Conservation (phyloP, 1,140 invertebrate species). For the Pachyrhynchus sulphureomaculatus region DNA sequence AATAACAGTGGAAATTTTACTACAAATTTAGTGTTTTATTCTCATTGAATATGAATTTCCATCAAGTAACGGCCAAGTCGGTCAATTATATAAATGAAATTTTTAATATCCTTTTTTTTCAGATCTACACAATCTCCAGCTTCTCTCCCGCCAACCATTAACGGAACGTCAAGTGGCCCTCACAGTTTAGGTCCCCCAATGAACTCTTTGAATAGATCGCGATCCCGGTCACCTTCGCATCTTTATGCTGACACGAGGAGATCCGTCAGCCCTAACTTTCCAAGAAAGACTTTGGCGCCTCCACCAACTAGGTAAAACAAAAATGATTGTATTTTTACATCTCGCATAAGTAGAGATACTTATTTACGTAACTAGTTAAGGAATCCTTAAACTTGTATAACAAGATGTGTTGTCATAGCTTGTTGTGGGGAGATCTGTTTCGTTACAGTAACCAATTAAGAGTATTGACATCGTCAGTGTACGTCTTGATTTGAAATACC, state of each 20-base stretch:
- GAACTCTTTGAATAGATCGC: slow-evolving; percentile 52
- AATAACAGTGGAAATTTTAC: too few species aligned
- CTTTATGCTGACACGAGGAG: slow-evolving; percentile 37
- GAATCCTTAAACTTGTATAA: too few species aligned
- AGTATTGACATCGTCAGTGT: too few species aligned
- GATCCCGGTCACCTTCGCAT: slow-evolving; percentile 49
- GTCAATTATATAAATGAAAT: too few species aligned
- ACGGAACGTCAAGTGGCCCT: slow-evolving; percentile 20
- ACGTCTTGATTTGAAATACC: too few species aligned
- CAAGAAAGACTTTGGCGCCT: slow-evolving; percentile 40
- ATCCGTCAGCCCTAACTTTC: slow-evolving; percentile 45
- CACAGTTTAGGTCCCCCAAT: slow-evolving; percentile 47
- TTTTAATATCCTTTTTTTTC: slow-evolving; percentile 11
- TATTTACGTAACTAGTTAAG: too few species aligned
- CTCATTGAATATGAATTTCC: too few species aligned
- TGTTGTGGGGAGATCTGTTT: too few species aligned
- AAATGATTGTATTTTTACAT: neutral
- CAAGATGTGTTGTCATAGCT: too few species aligned
- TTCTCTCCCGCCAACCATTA: slow-evolving; percentile 26
- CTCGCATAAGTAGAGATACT: neutral
- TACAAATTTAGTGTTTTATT: too few species aligned
- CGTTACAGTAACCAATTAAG: too few species aligned
- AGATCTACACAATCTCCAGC: slow-evolving; percentile 20
- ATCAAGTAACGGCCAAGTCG: too few species aligned
- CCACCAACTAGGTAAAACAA: slow-evolving; percentile 29